These are phyloP conservation scores for Bombus waltoni DNA, from an alignment of 1,140 invertebrate genomes.

Conservation along the genomic window DNA sequence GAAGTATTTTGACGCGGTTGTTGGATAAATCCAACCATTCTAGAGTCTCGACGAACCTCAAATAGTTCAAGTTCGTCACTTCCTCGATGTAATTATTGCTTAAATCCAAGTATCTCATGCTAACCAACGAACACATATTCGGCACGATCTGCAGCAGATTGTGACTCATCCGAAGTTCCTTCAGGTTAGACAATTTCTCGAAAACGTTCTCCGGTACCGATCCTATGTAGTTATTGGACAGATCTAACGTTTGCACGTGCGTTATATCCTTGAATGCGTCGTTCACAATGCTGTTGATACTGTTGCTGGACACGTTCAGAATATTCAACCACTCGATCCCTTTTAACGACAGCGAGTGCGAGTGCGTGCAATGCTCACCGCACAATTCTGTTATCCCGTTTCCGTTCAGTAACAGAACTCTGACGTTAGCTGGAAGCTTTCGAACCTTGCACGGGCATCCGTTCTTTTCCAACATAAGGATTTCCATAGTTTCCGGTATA, in stretches of 20 bases:
- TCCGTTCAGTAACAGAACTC: slow-evolving; percentile 66
- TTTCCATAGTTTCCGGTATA: slow-evolving; percentile 66
- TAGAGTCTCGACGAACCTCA: slow-evolving; percentile 62
- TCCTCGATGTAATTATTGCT: slow-evolving; percentile 69
- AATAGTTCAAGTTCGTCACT: slow-evolving; percentile 53
- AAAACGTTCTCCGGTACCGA: slow-evolving; percentile 56
- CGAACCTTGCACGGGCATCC: slow-evolving; percentile 62
- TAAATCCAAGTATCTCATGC: slow-evolving; percentile 67
- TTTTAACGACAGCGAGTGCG: slow-evolving; percentile 57
- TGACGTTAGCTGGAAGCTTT: slow-evolving; percentile 42
- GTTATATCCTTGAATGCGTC: slow-evolving; percentile 67
- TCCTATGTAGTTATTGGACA: slow-evolving; percentile 70
- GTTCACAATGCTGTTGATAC: slow-evolving; percentile 59
- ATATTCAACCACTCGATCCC: slow-evolving; percentile 56
- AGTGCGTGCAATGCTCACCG: slow-evolving; percentile 50
- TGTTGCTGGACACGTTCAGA: slow-evolving; percentile 71
- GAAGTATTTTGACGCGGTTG: slow-evolving; percentile 73
- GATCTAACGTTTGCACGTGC: slow-evolving; percentile 63
- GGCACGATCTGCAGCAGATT: slow-evolving; percentile 63
- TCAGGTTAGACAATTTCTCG: slow-evolving; percentile 29
- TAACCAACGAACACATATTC: slow-evolving; percentile 56
- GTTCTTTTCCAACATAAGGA: slow-evolving; percentile 74
- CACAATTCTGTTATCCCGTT: slow-evolving; percentile 71
- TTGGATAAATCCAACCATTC: slow-evolving; percentile 54
- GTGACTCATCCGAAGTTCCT: slow-evolving; percentile 69